Percentiles rank a stretch among this genome's conserved stretches.
These are phyloP conservation scores for Pinctada fucata DNA, from an alignment of 2,888 invertebrate species.

Conservation along the genomic window DNA sequence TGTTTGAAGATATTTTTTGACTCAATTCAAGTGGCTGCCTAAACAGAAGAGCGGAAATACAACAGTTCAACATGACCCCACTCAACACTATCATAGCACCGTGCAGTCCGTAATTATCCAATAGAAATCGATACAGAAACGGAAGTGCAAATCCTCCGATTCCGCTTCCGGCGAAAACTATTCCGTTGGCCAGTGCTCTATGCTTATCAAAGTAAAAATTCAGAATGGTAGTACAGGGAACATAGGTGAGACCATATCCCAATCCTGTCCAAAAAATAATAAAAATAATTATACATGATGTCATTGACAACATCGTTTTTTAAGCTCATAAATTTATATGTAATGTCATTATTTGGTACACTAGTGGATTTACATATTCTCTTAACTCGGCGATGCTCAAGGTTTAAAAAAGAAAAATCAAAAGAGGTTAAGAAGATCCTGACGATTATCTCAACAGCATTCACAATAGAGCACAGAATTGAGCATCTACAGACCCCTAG, in stretches of 20 bases:
- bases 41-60: slow-evolving; percentile 17
- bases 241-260: slow-evolving; percentile 58
- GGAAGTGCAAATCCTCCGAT: slow-evolving; percentile 23
- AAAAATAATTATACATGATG: too few relatives aligned
- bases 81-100: slow-evolving; percentile 46
- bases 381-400: too few relatives aligned
- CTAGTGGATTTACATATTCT: too few relatives aligned
- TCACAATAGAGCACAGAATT: too few relatives aligned
- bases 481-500: too few relatives aligned
- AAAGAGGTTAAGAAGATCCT: too few relatives aligned
- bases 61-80: slow-evolving; percentile 19
- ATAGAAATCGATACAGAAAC: slow-evolving; percentile 26
- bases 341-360: too few relatives aligned
- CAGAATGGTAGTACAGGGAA: slow-evolving; percentile 60
- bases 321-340: too few relatives aligned
- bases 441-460: too few relatives aligned
- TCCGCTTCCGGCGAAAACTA: slow-evolving; percentile 22
- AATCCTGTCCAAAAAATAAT: slow-evolving; percentile 46
- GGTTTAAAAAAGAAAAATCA: too few relatives aligned
- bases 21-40: slow-evolving; percentile 12
- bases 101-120: slow-evolving; percentile 39
- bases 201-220: slow-evolving; percentile 40
- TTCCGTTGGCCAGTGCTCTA: slow-evolving; percentile 27
- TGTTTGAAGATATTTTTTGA: background rate
- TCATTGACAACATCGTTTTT: too few relatives aligned